These are phyloP conservation scores for Apotomis capreana DNA, from an alignment of 2,888 invertebrate genomes.

Conservation along the genomic window DNA sequence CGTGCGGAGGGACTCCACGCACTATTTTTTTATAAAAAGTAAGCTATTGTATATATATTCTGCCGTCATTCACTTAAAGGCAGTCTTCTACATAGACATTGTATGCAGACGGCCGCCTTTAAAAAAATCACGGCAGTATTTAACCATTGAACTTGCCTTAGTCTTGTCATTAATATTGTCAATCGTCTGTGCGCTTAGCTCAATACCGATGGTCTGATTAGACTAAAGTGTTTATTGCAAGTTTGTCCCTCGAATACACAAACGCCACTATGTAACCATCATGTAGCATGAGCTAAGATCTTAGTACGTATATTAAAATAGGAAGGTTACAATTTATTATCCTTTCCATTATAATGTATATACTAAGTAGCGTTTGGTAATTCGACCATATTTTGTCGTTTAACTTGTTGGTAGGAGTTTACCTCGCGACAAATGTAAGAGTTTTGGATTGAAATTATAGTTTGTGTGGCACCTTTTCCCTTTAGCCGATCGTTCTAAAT, in stretches of 20 bases:
- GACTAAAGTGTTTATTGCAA: slow-evolving; percentile 21
- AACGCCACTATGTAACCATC: background rate
- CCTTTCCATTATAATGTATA: too few relatives aligned
- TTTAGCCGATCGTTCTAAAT: background rate
- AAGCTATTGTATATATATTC: too few relatives aligned
- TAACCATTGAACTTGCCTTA: slow-evolving; percentile 28
- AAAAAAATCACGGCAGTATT: background rate
- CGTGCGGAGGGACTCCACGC: too few relatives aligned
- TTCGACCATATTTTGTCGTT: background rate
- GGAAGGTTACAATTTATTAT: background rate
- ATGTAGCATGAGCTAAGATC: background rate
- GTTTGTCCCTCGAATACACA: slow-evolving; percentile 5
- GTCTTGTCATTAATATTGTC: slow-evolving; percentile 13
- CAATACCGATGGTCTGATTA: slow-evolving; percentile 39
- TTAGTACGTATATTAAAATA: too few relatives aligned
- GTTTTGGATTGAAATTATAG: too few relatives aligned
- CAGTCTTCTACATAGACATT: background rate
- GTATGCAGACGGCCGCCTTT: too few relatives aligned
- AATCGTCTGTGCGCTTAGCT: slow-evolving; percentile 27
- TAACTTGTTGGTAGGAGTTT: background rate
- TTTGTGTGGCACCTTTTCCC: too few relatives aligned
- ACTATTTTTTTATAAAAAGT: too few relatives aligned
- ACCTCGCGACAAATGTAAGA: too few relatives aligned
- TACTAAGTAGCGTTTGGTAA: slow-evolving; percentile 5
- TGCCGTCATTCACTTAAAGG: too few relatives aligned